A percentile compares a stretch with the other conserved stretches of the same genome.
Evolutionary conservation across 2,797 vertebrate genomes (phyloP).

Genomic region (Nannoperca australis): DNA sequence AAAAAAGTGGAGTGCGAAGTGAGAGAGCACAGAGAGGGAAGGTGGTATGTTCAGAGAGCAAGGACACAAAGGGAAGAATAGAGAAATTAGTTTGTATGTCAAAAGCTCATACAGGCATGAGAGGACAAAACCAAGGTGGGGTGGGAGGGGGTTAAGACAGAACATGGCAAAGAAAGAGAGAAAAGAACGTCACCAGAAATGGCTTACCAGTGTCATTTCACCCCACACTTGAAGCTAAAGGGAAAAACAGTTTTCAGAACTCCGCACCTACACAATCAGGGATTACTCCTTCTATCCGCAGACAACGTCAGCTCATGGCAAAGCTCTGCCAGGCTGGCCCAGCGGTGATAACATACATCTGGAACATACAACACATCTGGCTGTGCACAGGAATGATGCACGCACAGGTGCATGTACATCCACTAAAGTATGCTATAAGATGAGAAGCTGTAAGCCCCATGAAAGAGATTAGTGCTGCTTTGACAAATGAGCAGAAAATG

Average conservation of each 20-base stretch:
- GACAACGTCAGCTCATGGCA: conserved; percentile 51
- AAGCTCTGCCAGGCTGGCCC: conserved; percentile 53
- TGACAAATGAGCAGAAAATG: conserved; percentile 44
- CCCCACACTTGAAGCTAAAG: conserved; percentile 53
- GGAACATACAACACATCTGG: conserved; percentile 33
- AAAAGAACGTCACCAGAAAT: conserved; percentile 48
- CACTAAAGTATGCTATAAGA: conserved; percentile 31
- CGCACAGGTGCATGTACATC: conserved; percentile 7
- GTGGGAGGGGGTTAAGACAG: conserved; percentile 21
- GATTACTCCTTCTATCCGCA: conserved; percentile 64
- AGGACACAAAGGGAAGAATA: conserved; percentile 52
- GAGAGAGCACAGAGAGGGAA: conserved; percentile 50
- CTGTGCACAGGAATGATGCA: conserved; percentile 18
- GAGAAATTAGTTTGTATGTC: conserved; percentile 54
- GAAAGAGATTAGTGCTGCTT: conserved; percentile 54
- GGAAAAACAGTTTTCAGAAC: conserved; percentile 65
- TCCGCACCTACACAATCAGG: conserved; percentile 71
- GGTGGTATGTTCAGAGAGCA: conserved; percentile 44
- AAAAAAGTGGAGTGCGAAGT: conserved; percentile 47
- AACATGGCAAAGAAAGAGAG: conserved; percentile 34
- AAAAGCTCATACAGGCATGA: conserved; percentile 52
- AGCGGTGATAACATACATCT: conserved; percentile 59
- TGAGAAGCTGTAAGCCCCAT: conserved; percentile 20
- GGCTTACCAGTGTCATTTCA: conserved; percentile 70
- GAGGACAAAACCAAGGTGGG: conserved; percentile 29